phyloP scores from a whole-genome alignment of 2,888 invertebrate genomes.

The Idaea aversata region DNA sequence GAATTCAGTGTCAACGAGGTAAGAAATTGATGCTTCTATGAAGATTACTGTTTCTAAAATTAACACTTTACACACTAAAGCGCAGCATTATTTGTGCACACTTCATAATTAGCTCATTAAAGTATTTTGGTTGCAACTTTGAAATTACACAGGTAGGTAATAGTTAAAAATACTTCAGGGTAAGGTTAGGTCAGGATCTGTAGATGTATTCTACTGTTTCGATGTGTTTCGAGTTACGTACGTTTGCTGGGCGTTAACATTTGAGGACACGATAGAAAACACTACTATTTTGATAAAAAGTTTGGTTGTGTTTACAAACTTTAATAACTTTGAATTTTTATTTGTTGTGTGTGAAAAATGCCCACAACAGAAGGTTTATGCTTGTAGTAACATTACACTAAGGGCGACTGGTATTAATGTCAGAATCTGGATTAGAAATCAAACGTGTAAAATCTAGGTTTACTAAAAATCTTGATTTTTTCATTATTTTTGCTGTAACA shows the following conservation, averaged over 20 bases:
- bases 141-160: conserved; percentile 54
- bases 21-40: conserved; percentile 71
- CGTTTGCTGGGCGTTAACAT: not conserved
- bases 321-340: conserved; percentile 18
- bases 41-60: conserved; percentile 63
- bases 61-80: conserved; percentile 47
- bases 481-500: no score
- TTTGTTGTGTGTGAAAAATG: not conserved
- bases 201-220: conserved; percentile 35
- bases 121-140: conserved; percentile 32
- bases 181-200: conserved; percentile 69
- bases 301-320: conserved; percentile 47
- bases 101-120: conserved; percentile 39
- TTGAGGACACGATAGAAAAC: not conserved
- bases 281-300: conserved; percentile 28
- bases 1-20: conserved; percentile 80
- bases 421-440: no score
- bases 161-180: conserved; percentile 70
- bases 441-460: no score
- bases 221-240: not conserved
- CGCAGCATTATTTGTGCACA: conserved; percentile 31
- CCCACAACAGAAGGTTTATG: not conserved
- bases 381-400: no score
- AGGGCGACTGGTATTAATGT: no score
- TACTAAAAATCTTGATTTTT: no score